phyloP scores from a whole-genome alignment of 2,797 vertebrate species.

The Oreonectes daqikongensis region DNA sequence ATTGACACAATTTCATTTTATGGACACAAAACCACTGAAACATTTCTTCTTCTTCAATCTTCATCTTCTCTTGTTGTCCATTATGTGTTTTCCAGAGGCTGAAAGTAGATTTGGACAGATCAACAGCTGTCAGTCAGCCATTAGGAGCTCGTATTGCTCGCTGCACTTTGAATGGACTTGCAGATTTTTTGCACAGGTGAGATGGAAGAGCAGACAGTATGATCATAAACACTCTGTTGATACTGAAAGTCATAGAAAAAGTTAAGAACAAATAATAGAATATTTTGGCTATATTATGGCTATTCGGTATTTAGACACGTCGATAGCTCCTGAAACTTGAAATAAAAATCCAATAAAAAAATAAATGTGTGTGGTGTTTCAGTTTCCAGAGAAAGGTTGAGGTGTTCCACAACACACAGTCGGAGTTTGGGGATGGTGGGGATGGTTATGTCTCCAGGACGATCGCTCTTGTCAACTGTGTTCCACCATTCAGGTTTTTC shows the following conservation, averaged over 20 bases:
- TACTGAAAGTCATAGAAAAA: background rate
- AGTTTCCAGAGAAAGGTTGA: constrained; percentile 92
- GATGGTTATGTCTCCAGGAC: constrained; percentile 81
- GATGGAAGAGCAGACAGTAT: background rate
- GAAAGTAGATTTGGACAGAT: constrained; percentile 86
- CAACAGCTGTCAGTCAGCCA: constrained; percentile 84
- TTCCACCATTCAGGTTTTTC: constrained; percentile 86
- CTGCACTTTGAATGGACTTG: constrained; percentile 84
- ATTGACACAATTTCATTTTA: too few species aligned
- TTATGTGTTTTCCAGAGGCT: constrained; percentile 75
- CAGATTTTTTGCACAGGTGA: constrained; percentile 88
- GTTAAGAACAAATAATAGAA: background rate
- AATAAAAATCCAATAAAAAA: background rate
- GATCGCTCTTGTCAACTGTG: constrained; percentile 87
- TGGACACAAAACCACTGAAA: too few species aligned
- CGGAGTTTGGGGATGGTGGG: constrained; percentile 75
- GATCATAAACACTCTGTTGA: background rate
- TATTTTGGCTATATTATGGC: too few species aligned
- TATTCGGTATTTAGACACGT: background rate
- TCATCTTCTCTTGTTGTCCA: background rate
- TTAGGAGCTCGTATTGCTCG: constrained; percentile 85
- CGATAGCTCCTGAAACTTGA: background rate
- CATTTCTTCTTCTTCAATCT: too few species aligned
- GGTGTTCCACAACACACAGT: constrained; percentile 83
- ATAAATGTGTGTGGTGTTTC: constrained; percentile 35